phyloP scores from a whole-genome alignment of 2,113 vertebrate species.

The Recurvirostra avosetta region DNA sequence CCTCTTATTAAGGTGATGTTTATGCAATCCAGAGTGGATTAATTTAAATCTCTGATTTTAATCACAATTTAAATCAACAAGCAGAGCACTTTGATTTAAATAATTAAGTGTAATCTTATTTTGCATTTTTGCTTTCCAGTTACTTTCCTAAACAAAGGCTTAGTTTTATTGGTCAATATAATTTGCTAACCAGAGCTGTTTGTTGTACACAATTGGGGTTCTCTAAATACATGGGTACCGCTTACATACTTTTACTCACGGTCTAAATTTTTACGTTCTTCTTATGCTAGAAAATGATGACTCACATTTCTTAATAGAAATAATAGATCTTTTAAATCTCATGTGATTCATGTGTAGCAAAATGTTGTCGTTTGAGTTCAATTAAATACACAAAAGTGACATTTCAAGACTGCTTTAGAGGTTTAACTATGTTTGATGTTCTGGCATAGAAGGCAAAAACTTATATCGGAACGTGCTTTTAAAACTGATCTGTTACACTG shows the following conservation, averaged over 20 bases:
- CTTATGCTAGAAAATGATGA: neutral
- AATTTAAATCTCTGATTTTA: slow-evolving; percentile 61
- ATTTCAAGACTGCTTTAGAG: neutral
- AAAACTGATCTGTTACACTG: neutral
- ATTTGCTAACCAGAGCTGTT: slow-evolving; percentile 16
- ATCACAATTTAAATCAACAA: slow-evolving; percentile 56
- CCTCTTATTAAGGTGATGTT: neutral
- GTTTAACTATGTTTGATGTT: neutral
- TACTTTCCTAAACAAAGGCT: slow-evolving; percentile 46
- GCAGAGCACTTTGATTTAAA: slow-evolving; percentile 48
- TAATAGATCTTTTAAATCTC: neutral
- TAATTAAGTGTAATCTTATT: slow-evolving; percentile 44
- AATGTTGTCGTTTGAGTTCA: neutral
- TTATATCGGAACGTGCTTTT: neutral
- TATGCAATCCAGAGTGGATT: slow-evolving; percentile 40
- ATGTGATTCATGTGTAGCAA: neutral
- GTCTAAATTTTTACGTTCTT: neutral
- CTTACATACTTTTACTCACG: neutral
- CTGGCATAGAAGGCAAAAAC: neutral
- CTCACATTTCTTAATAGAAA: neutral
- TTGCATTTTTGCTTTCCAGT: slow-evolving; percentile 61
- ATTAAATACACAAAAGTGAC: neutral
- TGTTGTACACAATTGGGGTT: neutral
- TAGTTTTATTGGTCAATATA: slow-evolving; percentile 22
- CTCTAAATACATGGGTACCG: neutral